Evolutionary conservation across 2,888 invertebrate genomes (phyloP), one percentile per base, ranked within the genome.

Genomic region (Teleiodes luculella): DNA sequence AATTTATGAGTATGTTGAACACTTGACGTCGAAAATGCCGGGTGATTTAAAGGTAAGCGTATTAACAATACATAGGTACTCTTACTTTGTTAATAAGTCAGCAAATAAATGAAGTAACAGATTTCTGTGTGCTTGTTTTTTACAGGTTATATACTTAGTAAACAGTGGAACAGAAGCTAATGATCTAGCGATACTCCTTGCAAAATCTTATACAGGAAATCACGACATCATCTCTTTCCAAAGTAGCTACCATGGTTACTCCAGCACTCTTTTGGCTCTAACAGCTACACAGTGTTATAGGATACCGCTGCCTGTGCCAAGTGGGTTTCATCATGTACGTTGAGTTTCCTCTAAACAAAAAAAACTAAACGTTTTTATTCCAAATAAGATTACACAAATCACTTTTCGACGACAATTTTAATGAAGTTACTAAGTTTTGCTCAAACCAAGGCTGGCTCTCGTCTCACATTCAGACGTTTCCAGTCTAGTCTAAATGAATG

Each of bases 81-180:
- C n/a, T n/a, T n/a, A n/a, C n/a, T n/a, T n/a, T n/a, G n/a, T n/a
- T n/a, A n/a, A n/a, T n/a, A n/a, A n/a, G n/a, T n/a, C n/a, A n/a
- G n/a, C n/a, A n/a, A n/a, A n/a, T n/a, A n/a, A n/a, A n/a, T n/a
- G n/a, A n/a, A n/a, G n/a, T n/a, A n/a, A n/a, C n/a, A n/a, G n/a
- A n/a, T n/a, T n/a, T n/a, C n/a, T n/a, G n/a, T n/a, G n/a, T n/a
- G n/a, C n/a, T n/a, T n/a, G n/a, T 16, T 7, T 24, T 55, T 70
- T 58, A 28, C 74, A 96, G 96, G 95, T 96, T 24, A 95, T 96
- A 1, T 98, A 97, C 75, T 93, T 98, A 67, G 96, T 97, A 1
- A 99, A 99, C 83, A 98, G 98, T 70, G 99, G 99, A 0, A 96
- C 97, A 4, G 99, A 99, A 84, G 98, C 99, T 0, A 99, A 98